These are phyloP conservation scores for Acleris holmiana DNA, from an alignment of 2,888 invertebrate genomes.

Conservation along the genomic window DNA sequence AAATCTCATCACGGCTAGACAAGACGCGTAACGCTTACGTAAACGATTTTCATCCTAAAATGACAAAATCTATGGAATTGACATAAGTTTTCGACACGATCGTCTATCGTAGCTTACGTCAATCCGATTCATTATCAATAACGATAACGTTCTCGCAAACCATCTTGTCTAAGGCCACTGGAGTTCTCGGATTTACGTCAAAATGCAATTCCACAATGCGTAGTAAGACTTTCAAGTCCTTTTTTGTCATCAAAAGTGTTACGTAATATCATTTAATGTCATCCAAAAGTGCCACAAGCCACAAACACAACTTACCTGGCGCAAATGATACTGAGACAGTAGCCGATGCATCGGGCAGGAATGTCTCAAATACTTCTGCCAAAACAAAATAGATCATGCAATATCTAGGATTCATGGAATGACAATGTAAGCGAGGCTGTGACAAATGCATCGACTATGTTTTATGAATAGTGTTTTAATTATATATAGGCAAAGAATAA, in stretches of 20 bases:
- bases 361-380: constrained; percentile 71
- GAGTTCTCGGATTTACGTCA: too few relatives aligned
- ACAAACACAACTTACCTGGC: constrained; percentile 55
- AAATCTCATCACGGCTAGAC: too few relatives aligned
- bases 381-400: constrained; percentile 52
- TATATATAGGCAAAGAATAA: too few relatives aligned
- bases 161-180: too few relatives aligned
- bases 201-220: too few relatives aligned
- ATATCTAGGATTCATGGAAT: constrained; percentile 33
- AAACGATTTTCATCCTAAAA: too few relatives aligned
- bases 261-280: not conserved
- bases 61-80: too few relatives aligned
- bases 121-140: too few relatives aligned
- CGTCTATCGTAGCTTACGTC: too few relatives aligned
- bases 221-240: not conserved
- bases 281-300: constrained; percentile 11
- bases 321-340: constrained; percentile 56
- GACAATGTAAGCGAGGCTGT: constrained; percentile 5
- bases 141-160: too few relatives aligned
- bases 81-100: too few relatives aligned
- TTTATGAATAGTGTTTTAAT: constrained; percentile 6
- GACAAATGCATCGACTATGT: constrained; percentile 39
- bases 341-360: constrained; percentile 60
- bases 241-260: not conserved
- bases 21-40: too few relatives aligned